Evolutionary conservation across 1,140 invertebrate genomes (phyloP).

Genomic region (Anagrus nilaparvatae): DNA sequence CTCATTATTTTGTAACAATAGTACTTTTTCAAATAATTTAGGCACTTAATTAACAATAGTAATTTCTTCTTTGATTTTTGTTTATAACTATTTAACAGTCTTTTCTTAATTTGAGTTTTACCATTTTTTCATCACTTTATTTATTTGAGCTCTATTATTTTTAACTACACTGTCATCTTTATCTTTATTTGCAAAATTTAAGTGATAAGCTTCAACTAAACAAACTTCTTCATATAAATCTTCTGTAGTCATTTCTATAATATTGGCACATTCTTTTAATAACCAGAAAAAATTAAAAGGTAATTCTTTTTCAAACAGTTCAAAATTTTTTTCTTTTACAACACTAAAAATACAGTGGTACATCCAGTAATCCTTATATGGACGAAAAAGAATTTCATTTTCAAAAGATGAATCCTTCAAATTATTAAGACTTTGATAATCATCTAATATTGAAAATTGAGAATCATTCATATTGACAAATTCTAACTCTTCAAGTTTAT

Average conservation of each 20-base stretch:
- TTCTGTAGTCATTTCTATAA: slow-evolving; percentile 33
- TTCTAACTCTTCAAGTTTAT: too few species aligned
- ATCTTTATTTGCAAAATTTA: slow-evolving; percentile 18
- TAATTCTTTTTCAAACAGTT: slow-evolving; percentile 34
- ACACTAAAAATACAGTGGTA: slow-evolving; percentile 27
- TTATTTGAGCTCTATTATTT: too few species aligned
- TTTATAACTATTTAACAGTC: too few species aligned
- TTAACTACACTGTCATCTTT: too few species aligned
- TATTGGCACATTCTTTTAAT: slow-evolving; percentile 39
- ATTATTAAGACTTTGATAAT: background rate
- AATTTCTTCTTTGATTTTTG: too few species aligned
- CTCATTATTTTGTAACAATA: too few species aligned
- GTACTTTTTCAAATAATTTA: too few species aligned
- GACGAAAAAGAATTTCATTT: slow-evolving; percentile 20
- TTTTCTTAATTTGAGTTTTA: too few species aligned
- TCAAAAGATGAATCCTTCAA: background rate
- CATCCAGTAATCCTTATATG: slow-evolving; percentile 35
- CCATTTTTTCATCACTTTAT: too few species aligned
- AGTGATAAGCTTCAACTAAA: slow-evolving; percentile 26
- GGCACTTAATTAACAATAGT: too few species aligned
- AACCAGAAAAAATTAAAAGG: slow-evolving; percentile 44
- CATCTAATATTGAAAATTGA: slow-evolving; percentile 17
- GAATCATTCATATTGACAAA: slow-evolving; percentile 12
- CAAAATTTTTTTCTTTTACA: slow-evolving; percentile 27
- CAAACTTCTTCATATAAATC: slow-evolving; percentile 41